Evolutionary conservation across 2,797 vertebrate genomes (phyloP).

Genomic region (Cryptoprocta ferox): DNA sequence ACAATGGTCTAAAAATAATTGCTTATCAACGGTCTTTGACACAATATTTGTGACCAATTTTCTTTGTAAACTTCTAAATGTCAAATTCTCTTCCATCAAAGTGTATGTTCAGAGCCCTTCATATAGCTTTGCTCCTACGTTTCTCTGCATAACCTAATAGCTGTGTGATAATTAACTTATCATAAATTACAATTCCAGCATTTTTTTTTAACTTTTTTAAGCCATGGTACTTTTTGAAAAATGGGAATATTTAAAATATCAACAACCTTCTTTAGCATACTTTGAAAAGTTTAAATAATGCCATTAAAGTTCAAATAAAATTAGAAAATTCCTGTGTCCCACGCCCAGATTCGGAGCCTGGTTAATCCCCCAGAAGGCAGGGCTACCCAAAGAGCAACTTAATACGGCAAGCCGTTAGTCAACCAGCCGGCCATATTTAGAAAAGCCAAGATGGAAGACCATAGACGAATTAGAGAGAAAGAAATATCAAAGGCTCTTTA

Average conservation of each 20-base stretch:
- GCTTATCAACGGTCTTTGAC: background rate
- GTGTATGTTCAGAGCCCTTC: background rate
- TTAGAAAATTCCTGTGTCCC: fast-evolving
- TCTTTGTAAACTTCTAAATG: background rate
- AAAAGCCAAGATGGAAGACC: fast-evolving
- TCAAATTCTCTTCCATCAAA: background rate
- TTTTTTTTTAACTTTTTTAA: background rate
- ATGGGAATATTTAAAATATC: background rate
- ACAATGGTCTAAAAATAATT: background rate
- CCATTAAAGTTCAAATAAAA: background rate
- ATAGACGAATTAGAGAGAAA: background rate
- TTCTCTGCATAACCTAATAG: background rate
- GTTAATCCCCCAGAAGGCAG: fast-evolving
- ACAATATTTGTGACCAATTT: background rate
- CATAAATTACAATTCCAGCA: background rate
- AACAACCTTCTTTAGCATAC: background rate
- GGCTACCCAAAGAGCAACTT: fast-evolving
- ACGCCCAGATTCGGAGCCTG: background rate
- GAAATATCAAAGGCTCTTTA: background rate
- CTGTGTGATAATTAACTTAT: background rate
- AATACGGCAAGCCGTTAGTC: fast-evolving
- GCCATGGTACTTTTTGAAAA: background rate
- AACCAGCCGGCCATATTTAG: fast-evolving
- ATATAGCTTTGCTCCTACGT: fast-evolving
- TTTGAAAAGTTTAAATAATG: background rate